phyloP scores from a whole-genome alignment of 2,113 vertebrate genomes.

The Grammomys surdaster region DNA sequence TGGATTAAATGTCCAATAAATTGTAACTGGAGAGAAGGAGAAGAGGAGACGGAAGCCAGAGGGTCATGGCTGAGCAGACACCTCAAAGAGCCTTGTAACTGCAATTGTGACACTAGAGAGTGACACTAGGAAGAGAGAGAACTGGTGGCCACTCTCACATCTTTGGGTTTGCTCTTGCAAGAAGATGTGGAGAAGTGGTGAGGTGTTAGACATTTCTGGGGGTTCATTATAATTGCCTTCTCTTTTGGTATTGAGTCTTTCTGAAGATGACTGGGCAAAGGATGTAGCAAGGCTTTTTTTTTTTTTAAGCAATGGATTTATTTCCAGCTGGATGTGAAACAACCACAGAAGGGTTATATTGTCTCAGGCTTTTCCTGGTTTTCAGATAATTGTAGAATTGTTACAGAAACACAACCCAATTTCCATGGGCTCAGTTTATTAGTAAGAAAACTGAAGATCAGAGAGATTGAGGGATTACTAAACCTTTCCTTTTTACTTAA shows the following conservation, averaged over 20 bases:
- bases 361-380: constrained; percentile 9
- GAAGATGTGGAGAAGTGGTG: neutral
- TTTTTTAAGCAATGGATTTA: neutral
- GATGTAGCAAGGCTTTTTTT: neutral
- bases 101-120: no score
- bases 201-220: constrained; percentile 17
- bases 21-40: neutral
- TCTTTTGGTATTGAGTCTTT: neutral
- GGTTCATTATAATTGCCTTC: constrained; percentile 10
- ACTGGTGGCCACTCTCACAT: accelerated
- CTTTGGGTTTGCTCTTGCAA: neutral
- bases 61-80: neutral
- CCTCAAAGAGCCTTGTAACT: neutral
- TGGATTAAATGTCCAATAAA: neutral
- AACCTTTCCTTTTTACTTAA: constrained; percentile 45
- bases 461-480: constrained; percentile 47
- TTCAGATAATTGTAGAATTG: constrained; percentile 32
- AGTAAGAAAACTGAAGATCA: constrained; percentile 55
- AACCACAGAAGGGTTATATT: constrained; percentile 15
- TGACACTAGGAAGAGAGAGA: neutral
- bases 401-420: neutral
- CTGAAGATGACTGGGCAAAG: neutral
- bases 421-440: constrained; percentile 38
- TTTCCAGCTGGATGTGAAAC: constrained; percentile 34
- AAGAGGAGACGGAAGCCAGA: neutral